Evolutionary conservation across 1,140 invertebrate species (phyloP), one percentile per base, ranked within the genome.

Genomic region (Sinella curviseta): DNA sequence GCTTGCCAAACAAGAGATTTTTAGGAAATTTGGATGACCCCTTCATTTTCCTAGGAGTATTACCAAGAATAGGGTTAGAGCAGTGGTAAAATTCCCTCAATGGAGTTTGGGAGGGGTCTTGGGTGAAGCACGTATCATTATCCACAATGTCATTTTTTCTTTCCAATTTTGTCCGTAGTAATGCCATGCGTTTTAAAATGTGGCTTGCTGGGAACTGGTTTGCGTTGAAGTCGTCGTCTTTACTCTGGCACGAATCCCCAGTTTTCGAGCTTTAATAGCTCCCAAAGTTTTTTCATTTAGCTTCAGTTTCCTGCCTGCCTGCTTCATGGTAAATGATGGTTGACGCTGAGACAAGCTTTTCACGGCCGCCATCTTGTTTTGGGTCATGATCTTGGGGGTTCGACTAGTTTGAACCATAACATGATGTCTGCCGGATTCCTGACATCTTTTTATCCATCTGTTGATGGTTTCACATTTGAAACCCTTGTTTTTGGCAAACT

Each of bases 1-100:
- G n/a, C n/a, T n/a, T 77, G 74, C 81, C 78, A 82, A 17, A 77
- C 57, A 33, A 82, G n/a, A 16, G n/a, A 20, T 57, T 74, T 76
- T 74, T 77, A 0, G 36, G 65, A 74, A 80, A 82, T 60, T 82
- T 82, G 0, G 26, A 39, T 24, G 70, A 79, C 1, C 35, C 39
- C 35, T 79, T 67, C 0, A 79, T 74, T 79, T 73, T 79, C 3
- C 74, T 17, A 16, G 65, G 17, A n/a, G 28, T 26, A 26, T 17
- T 0, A 16, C 76, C 74, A 28, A 70, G 73, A n/a, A n/a, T n/a
- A n/a, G n/a, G n/a, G n/a, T n/a, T n/a, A n/a, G n/a, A n/a, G n/a
- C n/a, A n/a, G n/a, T n/a, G n/a, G n/a, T n/a, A n/a, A n/a, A n/a
- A n/a, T n/a, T n/a, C n/a, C n/a, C n/a, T n/a, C n/a, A n/a, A n/a